Evolutionary conservation across 1,140 invertebrate species (phyloP), one percentile per base, ranked within the genome.

Genomic region (Brachionus angularis): DNA sequence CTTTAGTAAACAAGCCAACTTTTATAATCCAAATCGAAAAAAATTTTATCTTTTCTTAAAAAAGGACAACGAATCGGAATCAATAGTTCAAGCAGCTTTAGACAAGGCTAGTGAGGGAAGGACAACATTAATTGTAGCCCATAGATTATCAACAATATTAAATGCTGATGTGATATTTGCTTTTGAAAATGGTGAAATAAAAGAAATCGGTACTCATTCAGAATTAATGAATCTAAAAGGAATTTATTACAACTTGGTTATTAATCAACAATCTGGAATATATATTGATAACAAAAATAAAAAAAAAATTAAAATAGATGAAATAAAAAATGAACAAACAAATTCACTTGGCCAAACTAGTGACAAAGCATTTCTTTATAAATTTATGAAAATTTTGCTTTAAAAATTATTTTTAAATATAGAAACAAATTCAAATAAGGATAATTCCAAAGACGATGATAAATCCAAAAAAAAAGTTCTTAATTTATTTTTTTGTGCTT

Each of bases 101-200:
- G 78, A 80, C 73, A 74, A 74, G 16, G 79, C 77, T 12, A 73
- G 76, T 27, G 72, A 78, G 34, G 79, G 79, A n/a, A 73, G 80
- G 34, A 82, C 81, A 5, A 81, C 79, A 1, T 73, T 82, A 58
- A 76, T 81, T n/a, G 76, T 81, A 31, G 80, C 80, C 12, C 80
- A 82, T 70, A 75, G 84, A 23, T 81, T 96, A 16, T 95, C 92
- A 0, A 97, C 93, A 0, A 87, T 97, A 72, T 90, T 93, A 74
- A 88, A 94, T 78, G 91, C 91, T 0, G 89, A 96, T 82, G 88
- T 91, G 79, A 96, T 96, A 74, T 80, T 95, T 1, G 93, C 96
- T 0, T 80, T 96, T 7, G 87, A 89, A 76, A 89, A 94, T 0
- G 93, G 93, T 10, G 86, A 87, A 79, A 91, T 96, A 74, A 85